These are phyloP conservation scores for Clarias gariepinus DNA, from an alignment of 2,113 vertebrate genomes.

Conservation along the genomic window DNA sequence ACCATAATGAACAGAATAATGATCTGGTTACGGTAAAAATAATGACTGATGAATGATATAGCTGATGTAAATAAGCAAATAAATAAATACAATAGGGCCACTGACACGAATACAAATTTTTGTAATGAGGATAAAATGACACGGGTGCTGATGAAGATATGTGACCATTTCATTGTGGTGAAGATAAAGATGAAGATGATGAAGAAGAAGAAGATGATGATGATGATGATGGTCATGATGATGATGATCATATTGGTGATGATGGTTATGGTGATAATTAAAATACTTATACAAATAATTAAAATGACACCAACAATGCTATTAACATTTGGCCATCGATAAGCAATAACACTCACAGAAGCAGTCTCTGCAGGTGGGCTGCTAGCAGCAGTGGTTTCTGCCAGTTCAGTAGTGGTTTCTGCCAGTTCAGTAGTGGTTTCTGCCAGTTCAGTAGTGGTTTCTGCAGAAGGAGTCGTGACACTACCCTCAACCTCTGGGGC, in stretches of 20 bases:
- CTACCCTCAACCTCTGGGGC: slow-evolving; percentile 30
- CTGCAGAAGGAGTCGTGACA: slow-evolving; percentile 37
- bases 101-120: neutral
- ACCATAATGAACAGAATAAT: slow-evolving; percentile 3
- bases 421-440: slow-evolving; percentile 8
- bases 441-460: slow-evolving; percentile 34
- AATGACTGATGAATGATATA: neutral
- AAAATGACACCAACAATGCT: slow-evolving; percentile 5
- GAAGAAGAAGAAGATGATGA: slow-evolving; percentile 7
- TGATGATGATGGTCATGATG: slow-evolving; percentile 18
- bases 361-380: slow-evolving; percentile 68
- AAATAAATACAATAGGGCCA: neutral
- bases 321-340: neutral
- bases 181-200: slow-evolving; percentile 21
- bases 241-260: slow-evolving; percentile 2
- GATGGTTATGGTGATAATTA: slow-evolving; percentile 12
- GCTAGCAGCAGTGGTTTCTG: neutral
- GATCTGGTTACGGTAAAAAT: neutral
- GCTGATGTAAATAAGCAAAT: neutral
- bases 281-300: slow-evolving; percentile 13
- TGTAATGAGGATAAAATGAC: neutral
- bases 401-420: no score
- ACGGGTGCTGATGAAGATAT: neutral
- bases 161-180: neutral
- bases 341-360: slow-evolving; percentile 77